Base-by-base conservation (phyloP, 37 sponge, comb jelly and placozoan genomes). In the Axinella damicornis region DNA sequence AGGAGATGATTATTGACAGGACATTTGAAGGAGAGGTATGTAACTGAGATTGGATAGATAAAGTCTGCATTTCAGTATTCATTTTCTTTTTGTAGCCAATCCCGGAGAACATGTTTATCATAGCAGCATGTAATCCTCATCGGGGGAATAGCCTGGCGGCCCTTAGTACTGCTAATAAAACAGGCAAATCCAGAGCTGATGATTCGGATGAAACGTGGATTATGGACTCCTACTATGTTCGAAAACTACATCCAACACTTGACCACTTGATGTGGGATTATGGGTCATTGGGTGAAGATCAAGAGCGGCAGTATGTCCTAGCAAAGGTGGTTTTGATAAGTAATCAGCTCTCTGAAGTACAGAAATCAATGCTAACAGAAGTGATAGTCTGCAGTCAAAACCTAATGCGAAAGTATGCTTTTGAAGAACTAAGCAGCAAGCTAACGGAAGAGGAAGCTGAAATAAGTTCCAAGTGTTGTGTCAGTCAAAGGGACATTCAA, bases 121-220 rank as follows among this genome's bases (percentile, higher is more conserved):
- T 90, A 57, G 94, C 86, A 28, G 94, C 94, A 18, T 90, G 91
- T 40, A 94, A 94, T 65, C 94, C 94, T 28, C 94, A 94, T 78
- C 83, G 92, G 40, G 76, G 92, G 1, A 81, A 87, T 76, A 87
- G 88, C 55, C 59, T 83, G 19, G 85, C 77, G 1, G 76, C 38
- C 25, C 36, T 56, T 30, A 30, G 34, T 19, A 9, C 9, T 12
- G 46, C 46, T 46, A 46, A 46, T 46, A n/a, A n/a, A n/a, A 9
- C 46, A 46, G 46, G 46, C 9, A 46, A 9, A 46, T 9, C 9
- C 46, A 4, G 46, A 46, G 46, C 6, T 46, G 46, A 46, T 9
- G 9, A 46, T 46, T 46, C 46, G 12, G 62, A 61, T 61, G 25
- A 61, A 27, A 27, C 46, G 9, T 94, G 95, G 95, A 67, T 87